A percentile compares a stretch with the other conserved stretches of the same genome.
These are phyloP conservation scores for Caenorhabditis plicata DNA, from an alignment of 2,888 invertebrate genomes.

Conservation along the genomic window DNA sequence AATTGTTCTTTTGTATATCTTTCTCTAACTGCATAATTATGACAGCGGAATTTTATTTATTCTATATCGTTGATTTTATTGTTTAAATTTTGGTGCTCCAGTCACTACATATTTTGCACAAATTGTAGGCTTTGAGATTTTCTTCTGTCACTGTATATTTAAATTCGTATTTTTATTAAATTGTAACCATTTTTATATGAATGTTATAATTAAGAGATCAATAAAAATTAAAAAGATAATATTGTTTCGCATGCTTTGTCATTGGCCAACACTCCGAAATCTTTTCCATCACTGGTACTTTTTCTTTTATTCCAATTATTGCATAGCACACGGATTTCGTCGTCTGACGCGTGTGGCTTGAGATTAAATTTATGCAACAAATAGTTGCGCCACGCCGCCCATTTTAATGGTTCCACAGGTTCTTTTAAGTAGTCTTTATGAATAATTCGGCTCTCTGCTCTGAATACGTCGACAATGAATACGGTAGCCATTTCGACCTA, in stretches of 20 bases:
- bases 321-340: constrained; percentile 6
- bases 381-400: constrained; percentile 30
- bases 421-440: constrained; percentile 13
- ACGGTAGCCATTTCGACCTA: constrained; percentile 34
- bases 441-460: constrained; percentile 23
- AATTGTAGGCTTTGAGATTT: not conserved
- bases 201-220: not conserved
- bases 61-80: no score
- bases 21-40: no score
- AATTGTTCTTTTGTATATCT: no score
- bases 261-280: constrained; percentile 1
- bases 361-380: constrained; percentile 20
- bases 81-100: not conserved
- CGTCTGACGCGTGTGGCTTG: constrained; percentile 17
- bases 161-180: not conserved
- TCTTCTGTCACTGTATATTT: not conserved
- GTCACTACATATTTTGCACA: no score
- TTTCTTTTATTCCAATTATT: constrained; percentile 11
- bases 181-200: not conserved
- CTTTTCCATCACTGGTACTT: constrained; percentile 1
- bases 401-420: constrained; percentile 27
- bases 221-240: not conserved
- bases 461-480: constrained; percentile 35
- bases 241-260: not conserved
- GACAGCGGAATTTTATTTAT: no score